Percentiles rank a stretch among this genome's conserved stretches.
These are phyloP conservation scores for Neodontobutis hainanensis DNA, from an alignment of 2,113 vertebrate species.

Conservation along the genomic window DNA sequence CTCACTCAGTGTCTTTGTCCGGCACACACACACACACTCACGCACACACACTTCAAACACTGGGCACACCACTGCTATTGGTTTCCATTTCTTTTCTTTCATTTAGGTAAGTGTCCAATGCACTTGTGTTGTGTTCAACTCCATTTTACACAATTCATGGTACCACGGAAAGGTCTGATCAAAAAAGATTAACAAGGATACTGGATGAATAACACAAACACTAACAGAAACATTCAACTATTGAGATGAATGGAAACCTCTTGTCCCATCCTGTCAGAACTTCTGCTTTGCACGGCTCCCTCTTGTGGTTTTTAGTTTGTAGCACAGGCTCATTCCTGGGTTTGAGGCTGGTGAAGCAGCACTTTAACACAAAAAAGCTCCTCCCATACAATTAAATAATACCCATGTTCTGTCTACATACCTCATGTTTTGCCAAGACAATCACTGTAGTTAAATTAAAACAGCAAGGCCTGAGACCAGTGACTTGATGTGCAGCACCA, in stretches of 20 bases:
- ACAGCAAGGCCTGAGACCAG: background rate
- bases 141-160: constrained; percentile 44
- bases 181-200: constrained; percentile 47
- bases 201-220: constrained; percentile 46
- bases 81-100: constrained; percentile 35
- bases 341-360: constrained; percentile 24
- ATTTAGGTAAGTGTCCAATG: constrained; percentile 61
- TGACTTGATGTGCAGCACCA: background rate
- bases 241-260: constrained; percentile 33
- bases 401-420: background rate
- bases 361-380: constrained; percentile 15
- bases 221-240: constrained; percentile 53
- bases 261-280: constrained; percentile 38
- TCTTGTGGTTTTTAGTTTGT: constrained; percentile 51
- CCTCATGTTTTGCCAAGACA: constrained; percentile 1
- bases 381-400: background rate
- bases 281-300: constrained; percentile 58
- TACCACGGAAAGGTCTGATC: constrained; percentile 49
- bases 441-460: constrained; percentile 4
- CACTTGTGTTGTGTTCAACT: constrained; percentile 54
- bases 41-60: constrained; percentile 36
- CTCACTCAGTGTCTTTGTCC: constrained; percentile 5
- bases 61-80: constrained; percentile 32
- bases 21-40: background rate
- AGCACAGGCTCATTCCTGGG: constrained; percentile 33